These are phyloP conservation scores for Knipowitschia caucasica DNA, from an alignment of 2,797 vertebrate species.

Conservation along the genomic window DNA sequence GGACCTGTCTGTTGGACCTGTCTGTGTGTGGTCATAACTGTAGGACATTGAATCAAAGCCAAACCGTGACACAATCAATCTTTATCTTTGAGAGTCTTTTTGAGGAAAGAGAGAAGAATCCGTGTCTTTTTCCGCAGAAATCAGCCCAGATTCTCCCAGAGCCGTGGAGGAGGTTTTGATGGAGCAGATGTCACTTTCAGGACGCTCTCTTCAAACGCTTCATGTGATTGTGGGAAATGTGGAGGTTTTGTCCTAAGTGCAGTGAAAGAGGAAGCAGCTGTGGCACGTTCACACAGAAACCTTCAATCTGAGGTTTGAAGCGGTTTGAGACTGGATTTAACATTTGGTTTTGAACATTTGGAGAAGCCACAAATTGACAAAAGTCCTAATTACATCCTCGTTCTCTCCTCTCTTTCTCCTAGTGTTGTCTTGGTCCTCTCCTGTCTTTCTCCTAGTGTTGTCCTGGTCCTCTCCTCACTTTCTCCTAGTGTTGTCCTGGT, in stretches of 20 bases:
- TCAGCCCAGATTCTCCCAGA: background rate
- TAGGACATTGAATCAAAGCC: conserved; percentile 4
- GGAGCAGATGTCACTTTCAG: conserved; percentile 14
- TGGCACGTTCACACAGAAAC: no score
- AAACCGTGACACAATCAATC: conserved; percentile 11
- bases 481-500: no score
- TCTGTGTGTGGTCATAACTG: conserved; percentile 17
- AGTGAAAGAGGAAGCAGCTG: background rate
- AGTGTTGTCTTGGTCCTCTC: no score
- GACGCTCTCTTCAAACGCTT: background rate
- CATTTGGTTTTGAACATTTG: no score
- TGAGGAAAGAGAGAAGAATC: conserved; percentile 1
- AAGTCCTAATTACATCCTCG: no score
- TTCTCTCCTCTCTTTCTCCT: no score
- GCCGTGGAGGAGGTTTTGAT: background rate
- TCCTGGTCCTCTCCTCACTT: no score
- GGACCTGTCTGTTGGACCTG: background rate
- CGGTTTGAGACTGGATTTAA: no score
- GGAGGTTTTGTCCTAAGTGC: background rate
- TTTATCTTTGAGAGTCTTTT: conserved; percentile 22
- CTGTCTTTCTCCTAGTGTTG: no score
- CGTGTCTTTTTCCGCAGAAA: background rate
- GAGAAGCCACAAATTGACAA: no score
- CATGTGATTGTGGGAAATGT: background rate
- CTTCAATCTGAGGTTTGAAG: no score